A percentile compares a stretch with the other conserved stretches of the same genome.
Evolutionary conservation across 1,140 invertebrate genomes (phyloP).

Genomic region (Nylanderia fulva): DNA sequence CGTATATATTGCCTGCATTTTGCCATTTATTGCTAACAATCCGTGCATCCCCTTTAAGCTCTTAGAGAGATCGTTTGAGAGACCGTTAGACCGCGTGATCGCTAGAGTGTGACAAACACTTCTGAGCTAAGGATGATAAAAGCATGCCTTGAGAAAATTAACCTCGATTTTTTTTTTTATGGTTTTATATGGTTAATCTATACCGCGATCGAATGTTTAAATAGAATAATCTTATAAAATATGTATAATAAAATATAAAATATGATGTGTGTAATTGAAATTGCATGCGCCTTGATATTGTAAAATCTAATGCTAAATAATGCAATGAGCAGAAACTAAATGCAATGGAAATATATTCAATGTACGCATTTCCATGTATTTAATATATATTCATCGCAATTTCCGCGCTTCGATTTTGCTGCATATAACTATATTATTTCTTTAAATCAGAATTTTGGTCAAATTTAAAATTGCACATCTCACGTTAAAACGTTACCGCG

Average conservation of each 20-base stretch:
- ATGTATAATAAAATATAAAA: neutral
- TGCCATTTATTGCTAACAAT: constrained; percentile 50
- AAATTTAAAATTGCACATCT: constrained; percentile 59
- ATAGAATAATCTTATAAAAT: neutral
- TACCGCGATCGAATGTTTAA: neutral
- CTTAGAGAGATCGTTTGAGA: neutral
- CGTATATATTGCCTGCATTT: neutral
- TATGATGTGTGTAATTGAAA: neutral
- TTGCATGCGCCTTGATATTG: neutral
- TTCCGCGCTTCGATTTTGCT: neutral
- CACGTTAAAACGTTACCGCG: constrained; percentile 14
- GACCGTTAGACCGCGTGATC: constrained; percentile 4
- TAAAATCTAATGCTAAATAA: neutral
- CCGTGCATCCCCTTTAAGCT: neutral
- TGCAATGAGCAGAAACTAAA: neutral
- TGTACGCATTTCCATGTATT: neutral
- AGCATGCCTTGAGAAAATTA: neutral
- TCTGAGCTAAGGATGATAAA: constrained; percentile 28
- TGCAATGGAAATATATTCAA: neutral
- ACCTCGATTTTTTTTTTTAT: constrained; percentile 51
- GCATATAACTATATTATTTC: neutral
- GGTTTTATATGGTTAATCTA: constrained; percentile 13
- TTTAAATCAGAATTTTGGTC: constrained; percentile 1
- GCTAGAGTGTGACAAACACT: constrained; percentile 24
- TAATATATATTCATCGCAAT: neutral